Evolutionary conservation across 1,140 invertebrate species (phyloP), one percentile per base, ranked within the genome.

Genomic region (Nephila pilipes): DNA sequence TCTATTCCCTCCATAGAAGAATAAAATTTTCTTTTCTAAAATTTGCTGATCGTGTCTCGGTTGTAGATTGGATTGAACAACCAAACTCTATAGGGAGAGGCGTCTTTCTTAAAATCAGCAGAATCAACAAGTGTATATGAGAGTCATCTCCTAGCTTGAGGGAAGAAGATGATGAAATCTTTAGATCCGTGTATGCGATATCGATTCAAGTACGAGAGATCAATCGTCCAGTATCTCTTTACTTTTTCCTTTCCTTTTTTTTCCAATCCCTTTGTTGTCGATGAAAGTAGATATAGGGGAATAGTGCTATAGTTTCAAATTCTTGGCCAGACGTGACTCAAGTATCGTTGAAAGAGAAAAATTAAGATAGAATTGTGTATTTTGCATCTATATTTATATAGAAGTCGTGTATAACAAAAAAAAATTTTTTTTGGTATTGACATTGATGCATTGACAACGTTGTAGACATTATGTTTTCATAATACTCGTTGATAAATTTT

Each of bases 121-220:
- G 32, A 75, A 75, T 75, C 69, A 75, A 75, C 69, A 75, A 75
- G 69, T 75, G 32, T 32, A 29, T 75, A 32, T 75, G 16, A 75
- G 25, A 32, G 32, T 29, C 12, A 65, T 14, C 25, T 65, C 14
- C 29, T 75, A 36, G 69, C 69, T 75, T 18, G 0, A 75, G 69
- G 32, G 69, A 1, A 6, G 10, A 75, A 36, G 16, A 20, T 18
- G 69, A 36, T 75, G 69, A 75, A 18, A 32, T 75, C 32, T 32
- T 36, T 5, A 75, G 29, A 75, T 75, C 29, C 32, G 14, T 75
- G 29, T 36, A 75, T 32, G 20, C 16, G 69, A 18, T 46, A 46
- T 32, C 18, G 69, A 32, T 75, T 36, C 69, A 32, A 32, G 32
- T 36, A 32, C 12, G 1, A 75, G 29, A 75, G 16, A 75, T 75